phyloP scores from a whole-genome alignment of 2,113 vertebrate genomes.

The Tetrax tetrax region DNA sequence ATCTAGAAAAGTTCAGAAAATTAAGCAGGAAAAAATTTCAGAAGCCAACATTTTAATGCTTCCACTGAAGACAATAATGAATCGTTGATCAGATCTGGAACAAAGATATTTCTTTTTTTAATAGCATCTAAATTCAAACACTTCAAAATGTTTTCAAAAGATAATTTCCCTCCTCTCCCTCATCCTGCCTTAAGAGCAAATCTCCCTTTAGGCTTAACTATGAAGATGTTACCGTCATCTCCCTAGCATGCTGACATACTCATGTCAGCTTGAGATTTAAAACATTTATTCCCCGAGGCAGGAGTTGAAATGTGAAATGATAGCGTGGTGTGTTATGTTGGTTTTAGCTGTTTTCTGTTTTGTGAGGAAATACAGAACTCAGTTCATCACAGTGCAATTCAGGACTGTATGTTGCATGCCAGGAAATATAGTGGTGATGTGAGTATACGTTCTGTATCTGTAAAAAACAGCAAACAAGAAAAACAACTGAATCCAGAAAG shows the following conservation, averaged over 20 bases:
- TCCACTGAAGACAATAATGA: not conserved
- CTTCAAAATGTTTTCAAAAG: not conserved
- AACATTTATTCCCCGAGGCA: not conserved
- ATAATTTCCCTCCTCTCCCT: not conserved
- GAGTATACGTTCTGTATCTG: not conserved
- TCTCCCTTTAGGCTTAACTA: not conserved
- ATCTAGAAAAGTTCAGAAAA: not conserved
- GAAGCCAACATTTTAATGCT: not conserved
- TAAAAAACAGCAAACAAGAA: not conserved
- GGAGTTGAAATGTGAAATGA: not conserved
- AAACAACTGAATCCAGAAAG: not conserved
- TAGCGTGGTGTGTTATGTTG: not conserved
- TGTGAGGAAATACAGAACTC: not conserved
- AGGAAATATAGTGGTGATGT: not conserved
- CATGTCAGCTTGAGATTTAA: not conserved
- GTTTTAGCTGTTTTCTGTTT: conserved; percentile 6
- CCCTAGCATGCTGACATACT: not conserved
- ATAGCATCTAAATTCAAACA: not conserved
- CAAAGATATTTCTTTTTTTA: not conserved
- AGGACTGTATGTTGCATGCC: not conserved
- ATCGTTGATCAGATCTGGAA: not conserved
- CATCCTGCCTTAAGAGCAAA: not conserved
- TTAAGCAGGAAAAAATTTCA: not conserved
- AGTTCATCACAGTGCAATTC: not conserved
- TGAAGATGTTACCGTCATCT: not conserved